Evolutionary conservation across 2,113 vertebrate species (phyloP), one percentile per base, ranked within the genome.

Genomic region (Heptranchias perlo): DNA sequence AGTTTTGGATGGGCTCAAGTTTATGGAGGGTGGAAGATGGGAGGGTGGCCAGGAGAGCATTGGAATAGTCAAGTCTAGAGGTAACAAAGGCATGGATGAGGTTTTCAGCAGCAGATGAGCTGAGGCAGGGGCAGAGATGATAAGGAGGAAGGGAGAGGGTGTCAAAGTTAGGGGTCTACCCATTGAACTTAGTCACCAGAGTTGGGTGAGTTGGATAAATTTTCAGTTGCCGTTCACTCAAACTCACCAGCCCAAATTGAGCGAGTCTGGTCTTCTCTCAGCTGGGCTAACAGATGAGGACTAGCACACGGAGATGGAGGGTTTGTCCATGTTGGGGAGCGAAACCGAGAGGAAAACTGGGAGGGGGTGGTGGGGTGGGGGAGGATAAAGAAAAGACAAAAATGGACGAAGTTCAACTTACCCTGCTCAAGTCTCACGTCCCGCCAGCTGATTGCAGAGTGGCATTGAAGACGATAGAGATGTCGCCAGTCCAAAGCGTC

Each of bases 391-490:
- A 49, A 44, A 49, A 95, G 93, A 69, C 39, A 69, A 31, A 31
- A 69, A 18, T 52, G 94, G 65, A 69, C 5, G 39, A 73, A 16
- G 44, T 31, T 49, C 52, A 28, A 95, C 94, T 95, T 28, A 95
- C 94, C 94, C 25, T 69, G 94, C 62, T 95, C 64, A 49, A 95
- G 94, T n/a, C 94, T 67, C 44, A 69, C 10, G 44, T 95, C 94
- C 65, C 64, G 94, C 94, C 94, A 95, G 94, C 94, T 95, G 94
- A 95, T 95, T 28, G 65, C 64, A 14, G 94, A 73, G 65, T 95
- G 92, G n/a, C 92, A 94, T 13, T 94, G 94, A 31, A 95, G 94
- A 31, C 94, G 94, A 52, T 95, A 69, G 64, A 95, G 65, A 21
- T 69, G 94, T 47, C 94, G 64, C 44, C 65, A 69, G 64, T 95